Percentiles rank a stretch among this genome's conserved stretches.
phyloP scores from a whole-genome alignment of 2,888 invertebrate genomes.

The Xestia sexstrigata region DNA sequence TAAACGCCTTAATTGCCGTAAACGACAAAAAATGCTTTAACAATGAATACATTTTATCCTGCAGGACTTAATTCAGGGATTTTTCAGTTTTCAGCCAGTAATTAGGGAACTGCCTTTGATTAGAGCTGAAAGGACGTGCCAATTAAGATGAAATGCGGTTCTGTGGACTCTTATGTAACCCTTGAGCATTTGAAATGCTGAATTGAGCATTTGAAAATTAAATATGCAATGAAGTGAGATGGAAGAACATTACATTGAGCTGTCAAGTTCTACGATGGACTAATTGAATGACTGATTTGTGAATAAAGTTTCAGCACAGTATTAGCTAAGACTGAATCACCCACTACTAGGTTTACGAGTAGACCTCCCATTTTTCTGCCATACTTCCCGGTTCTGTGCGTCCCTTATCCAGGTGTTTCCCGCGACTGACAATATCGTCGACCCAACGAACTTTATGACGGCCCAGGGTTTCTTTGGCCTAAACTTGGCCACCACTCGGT shows the following conservation, averaged over 20 bases:
- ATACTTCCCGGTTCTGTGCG: too few relatives aligned
- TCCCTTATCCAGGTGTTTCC: too few relatives aligned
- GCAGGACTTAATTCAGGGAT: conserved; percentile 36
- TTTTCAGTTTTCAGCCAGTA: conserved; percentile 49
- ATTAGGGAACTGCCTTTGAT: conserved; percentile 52
- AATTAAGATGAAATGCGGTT: conserved; percentile 62
- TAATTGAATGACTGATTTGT: not conserved
- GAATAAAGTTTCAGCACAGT: not conserved
- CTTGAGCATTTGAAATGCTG: conserved; percentile 42
- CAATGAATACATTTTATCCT: conserved; percentile 39
- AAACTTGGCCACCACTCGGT: too few relatives aligned
- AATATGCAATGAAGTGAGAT: conserved; percentile 7
- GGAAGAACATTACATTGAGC: conserved; percentile 1
- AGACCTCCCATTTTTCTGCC: too few relatives aligned
- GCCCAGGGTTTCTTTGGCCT: too few relatives aligned
- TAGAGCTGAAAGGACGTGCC: conserved; percentile 48
- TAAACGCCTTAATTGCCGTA: conserved; percentile 27
- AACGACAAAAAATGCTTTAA: conserved; percentile 27
- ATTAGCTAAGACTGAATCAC: not conserved
- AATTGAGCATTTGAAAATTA: conserved; percentile 48
- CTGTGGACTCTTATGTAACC: conserved; percentile 35
- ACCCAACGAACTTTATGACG: too few relatives aligned
- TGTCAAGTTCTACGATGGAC: not conserved
- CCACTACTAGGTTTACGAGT: too few relatives aligned
- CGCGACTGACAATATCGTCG: too few relatives aligned